Evolutionary conservation across 2,113 vertebrate species (phyloP), one percentile per base, ranked within the genome.

Genomic region (Nesoenas mayeri): DNA sequence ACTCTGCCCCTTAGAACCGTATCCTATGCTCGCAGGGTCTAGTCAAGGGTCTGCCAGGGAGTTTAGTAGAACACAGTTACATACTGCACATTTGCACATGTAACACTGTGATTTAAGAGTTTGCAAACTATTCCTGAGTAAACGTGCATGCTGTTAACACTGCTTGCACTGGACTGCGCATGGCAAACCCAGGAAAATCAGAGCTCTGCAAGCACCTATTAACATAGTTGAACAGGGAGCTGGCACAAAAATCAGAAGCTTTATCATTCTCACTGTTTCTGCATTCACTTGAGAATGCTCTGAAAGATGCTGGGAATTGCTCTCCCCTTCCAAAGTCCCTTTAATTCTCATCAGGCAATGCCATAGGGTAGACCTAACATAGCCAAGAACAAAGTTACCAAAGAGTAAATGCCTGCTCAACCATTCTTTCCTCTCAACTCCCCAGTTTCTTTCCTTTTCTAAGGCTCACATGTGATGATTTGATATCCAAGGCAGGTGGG

Each of bases 391-490:
- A 64, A 87, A 91, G 47, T 65, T 88, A 79, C 26, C 73, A 50
- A 95, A 85, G 92, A 82, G 81, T 79, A 90, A 83, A 50, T 38
- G 50, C 88, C 90, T 73, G 79, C 71, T 65, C 50, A 91, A 44
- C 3, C 17, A 15, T 69, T 81, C 77, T 81, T 71, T 87, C 83
- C 32, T 95, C 93, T 82, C 80, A 62, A 88, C 57, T 95, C 65
- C 3, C 3, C 91, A 44, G 20, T 19, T 69, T 72, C 24, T 13
- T 54, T 78, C 88, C 71, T 88, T 95, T 91, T 93, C 85, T 83
- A 91, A 96, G 85, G 91, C 93, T 97, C 77, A 87, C 34, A 54
- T 94, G 73, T 84, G 66, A 92, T 93, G 91, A 94, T 72, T 89
- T 74, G 86, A 65, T 65, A 71, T 58, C 79, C 13, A 0, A 77